Evolutionary conservation across 2,113 vertebrate genomes (phyloP), one percentile per base, ranked within the genome.

Genomic region (Pseudorhombus dupliciocellatus): DNA sequence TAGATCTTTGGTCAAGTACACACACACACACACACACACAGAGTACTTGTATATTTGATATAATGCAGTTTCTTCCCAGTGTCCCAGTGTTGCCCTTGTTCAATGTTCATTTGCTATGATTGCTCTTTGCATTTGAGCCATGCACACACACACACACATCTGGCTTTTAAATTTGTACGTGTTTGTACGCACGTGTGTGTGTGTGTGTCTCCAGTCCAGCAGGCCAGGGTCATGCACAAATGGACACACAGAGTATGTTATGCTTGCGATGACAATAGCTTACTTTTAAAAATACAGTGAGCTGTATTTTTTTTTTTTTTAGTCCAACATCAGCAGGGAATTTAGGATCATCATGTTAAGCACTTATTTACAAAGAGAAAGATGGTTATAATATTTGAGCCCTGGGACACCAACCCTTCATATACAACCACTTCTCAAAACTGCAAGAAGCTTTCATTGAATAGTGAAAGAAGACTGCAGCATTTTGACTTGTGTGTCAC

Each of bases 1-100:
- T 69, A 46, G 72, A 76, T 64, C 79, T 80, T 57, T 73, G 75
- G 70, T 77, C 77, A 83, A 70, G 79, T 50, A 24, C 58, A 81
- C 61, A 70, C 40, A 48, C 60, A 74, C 18, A 57, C 42, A 67
- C 52, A 24, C 11, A 65, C 46, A 54, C 57, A 66, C 34, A 55
- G 20, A 77, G 42, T 40, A 67, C n/a, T 65, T 80, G 66, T 72
- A 53, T 61, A 80, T 80, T 69, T 79, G 56, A 72, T 73, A 76
- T 75, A 79, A 78, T 69, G 73, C 48, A 69, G 53, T 59, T 63
- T 64, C 64, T 76, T 80, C 52, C 59, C 46, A 69, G 50, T 37
- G 70, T 69, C 57, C 57, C 28, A 34, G 7, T 73, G 26, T 71
- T 70, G 65, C 67, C 79, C 74, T 81, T 75, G 71, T 62, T 66